These are phyloP conservation scores for Trichogramma dendrolimi DNA, from an alignment of 2,888 invertebrate genomes.

Conservation along the genomic window DNA sequence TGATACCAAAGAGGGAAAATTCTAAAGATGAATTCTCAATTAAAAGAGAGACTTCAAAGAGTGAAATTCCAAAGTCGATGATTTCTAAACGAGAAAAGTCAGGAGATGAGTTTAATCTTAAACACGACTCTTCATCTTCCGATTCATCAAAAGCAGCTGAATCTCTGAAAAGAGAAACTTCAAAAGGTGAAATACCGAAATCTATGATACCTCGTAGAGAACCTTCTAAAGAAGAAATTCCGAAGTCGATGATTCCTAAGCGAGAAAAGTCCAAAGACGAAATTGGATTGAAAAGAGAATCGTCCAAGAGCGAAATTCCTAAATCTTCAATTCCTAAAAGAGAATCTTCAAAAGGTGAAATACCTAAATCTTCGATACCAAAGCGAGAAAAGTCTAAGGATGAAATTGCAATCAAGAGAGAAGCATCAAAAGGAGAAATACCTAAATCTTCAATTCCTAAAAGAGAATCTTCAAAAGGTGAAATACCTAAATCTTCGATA, in stretches of 20 bases:
- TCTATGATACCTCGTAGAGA: slow-evolving; percentile 1
- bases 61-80: slow-evolving; percentile 9
- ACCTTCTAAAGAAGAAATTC: not conserved
- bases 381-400: slow-evolving; percentile 10
- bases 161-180: not conserved
- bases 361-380: not conserved
- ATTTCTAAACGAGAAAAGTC: not conserved
- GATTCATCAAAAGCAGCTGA: not conserved
- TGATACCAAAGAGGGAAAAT: slow-evolving; percentile 8
- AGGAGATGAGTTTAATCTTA: slow-evolving; percentile 3
- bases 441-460: not conserved
- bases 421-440: slow-evolving; percentile 14
- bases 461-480: not conserved
- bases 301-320: slow-evolving; percentile 2
- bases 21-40: slow-evolving; percentile 21
- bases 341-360: slow-evolving; percentile 9
- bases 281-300: slow-evolving; percentile 7
- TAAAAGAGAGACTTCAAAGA: slow-evolving; percentile 8
- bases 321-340: slow-evolving; percentile 10
- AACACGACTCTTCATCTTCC: not conserved
- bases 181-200: slow-evolving; percentile 2
- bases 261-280: slow-evolving; percentile 14
- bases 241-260: slow-evolving; percentile 1
- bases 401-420: slow-evolving; percentile 15
- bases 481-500: not conserved